Evolutionary conservation across 1,140 invertebrate genomes (phyloP), one percentile per base, ranked within the genome.

Genomic region (Eurosta solidaginis): DNA sequence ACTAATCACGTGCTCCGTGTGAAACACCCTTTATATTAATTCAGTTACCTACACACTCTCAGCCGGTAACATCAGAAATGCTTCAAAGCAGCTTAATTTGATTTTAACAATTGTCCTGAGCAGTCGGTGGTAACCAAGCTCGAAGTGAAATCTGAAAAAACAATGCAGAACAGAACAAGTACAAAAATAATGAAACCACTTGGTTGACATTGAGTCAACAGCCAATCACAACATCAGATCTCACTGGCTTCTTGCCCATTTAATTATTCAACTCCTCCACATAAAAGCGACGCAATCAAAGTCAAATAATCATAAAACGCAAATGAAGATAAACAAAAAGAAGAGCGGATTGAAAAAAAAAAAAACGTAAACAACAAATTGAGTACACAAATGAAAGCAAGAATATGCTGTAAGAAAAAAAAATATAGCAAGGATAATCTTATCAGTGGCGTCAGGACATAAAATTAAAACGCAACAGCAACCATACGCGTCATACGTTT

Each of bases 241-340:
- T 27, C 33, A 22, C 20, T 10, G 29, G n/a, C n/a, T n/a, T 40
- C 3, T 33, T 33, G 3, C 59, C 54, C 1, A 4, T 47, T 1
- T 6, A 17, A 17, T 17, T n/a, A 29, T 29, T 33, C 33, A 40
- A 20, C 59, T 68, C 33, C 59, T 40, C 10, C 14, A 36, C 33
- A n/a, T 6, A 40, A 40, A 68, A 14, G 59, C 59, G 33, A 42
- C 59, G 59, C 59, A 68, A 68, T 68, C 59, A 68, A 68, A 68
- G 59, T 68, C 59, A 68, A 68, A 68, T 68, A 68, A 68, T 68
- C 33, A 68, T 68, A 68, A 68, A 68, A 68, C n/a, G 59, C 29
- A 68, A 40, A 68, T 42, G 40, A 68, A 68, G n/a, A n/a, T n/a
- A n/a, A 68, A 42, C 27, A 59, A 27, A 68, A 59, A 27, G 10